Base-by-base conservation (phyloP, 2,113 vertebrate genomes). In the Ariopsis seemanni region DNA sequence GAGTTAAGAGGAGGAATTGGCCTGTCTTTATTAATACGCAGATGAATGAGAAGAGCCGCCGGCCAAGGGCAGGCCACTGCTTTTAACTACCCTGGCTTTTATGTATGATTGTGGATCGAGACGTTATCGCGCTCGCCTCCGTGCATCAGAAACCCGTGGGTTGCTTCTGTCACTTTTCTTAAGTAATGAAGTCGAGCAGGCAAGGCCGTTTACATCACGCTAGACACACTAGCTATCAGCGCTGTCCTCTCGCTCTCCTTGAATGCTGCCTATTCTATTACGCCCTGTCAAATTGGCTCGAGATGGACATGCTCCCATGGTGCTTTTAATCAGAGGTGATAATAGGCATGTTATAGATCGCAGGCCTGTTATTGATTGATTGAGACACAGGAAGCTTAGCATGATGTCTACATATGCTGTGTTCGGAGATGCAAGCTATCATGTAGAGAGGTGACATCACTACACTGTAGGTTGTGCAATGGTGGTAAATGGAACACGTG, bases 1-100 rank as follows among this genome's bases (percentile, higher is more conserved):
- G 94, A 94, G 91, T 91, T 95, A 91, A 92, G 89, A 88, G 91
- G 88, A 93, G 88, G 91, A 92, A 93, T 93, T 91, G 89, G 92
- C 93, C 91, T 93, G 92, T 92, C 89, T 75, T 88, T 91, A 92
- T 89, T 94, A 95, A 95, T 91, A 91, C 89, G 82, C 88, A 91
- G 90, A 92, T 69, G 10, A 85, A 92, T 80, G 75, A 84, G 86
- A 89, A 85, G 75, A 52, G 82, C 75, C 85, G 0, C 0, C 14
- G 52, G 90, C 90, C 88, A 88, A 78, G 20, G 90, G 92, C 88
- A 74, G 83, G 83, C 27, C 80, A 67, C 92, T 89, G 75, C 82
- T 93, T 91, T 91, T 75, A 86, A 89, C 88, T 62, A 83, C 83
- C 78, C 65, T 25, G 85, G 75, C 60, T 90, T 89, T 89, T 82